Evolutionary conservation across 2,797 vertebrate species (phyloP).

Genomic region (Acanthopagrus latus): DNA sequence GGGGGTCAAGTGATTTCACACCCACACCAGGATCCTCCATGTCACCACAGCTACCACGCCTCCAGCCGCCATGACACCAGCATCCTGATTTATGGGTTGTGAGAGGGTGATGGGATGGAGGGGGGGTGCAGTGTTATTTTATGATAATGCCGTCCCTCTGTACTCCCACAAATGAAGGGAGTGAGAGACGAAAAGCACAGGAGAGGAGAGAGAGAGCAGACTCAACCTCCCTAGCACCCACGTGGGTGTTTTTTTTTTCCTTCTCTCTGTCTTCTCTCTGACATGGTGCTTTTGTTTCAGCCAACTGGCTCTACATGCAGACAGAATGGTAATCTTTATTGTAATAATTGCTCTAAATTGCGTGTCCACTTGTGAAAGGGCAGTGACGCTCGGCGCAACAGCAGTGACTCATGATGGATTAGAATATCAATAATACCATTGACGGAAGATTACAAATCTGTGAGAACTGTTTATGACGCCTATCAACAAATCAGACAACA

Average conservation of each 20-base stretch:
- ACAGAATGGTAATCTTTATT: conserved; percentile 62
- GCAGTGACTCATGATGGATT: conserved; percentile 53
- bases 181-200: conserved; percentile 54
- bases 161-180: conserved; percentile 75
- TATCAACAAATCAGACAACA: conserved; percentile 48
- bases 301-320: conserved; percentile 58
- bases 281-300: conserved; percentile 70
- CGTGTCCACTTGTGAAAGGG: conserved; percentile 63
- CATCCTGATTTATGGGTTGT: conserved; percentile 97
- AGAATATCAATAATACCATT: conserved; percentile 64
- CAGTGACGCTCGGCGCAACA: conserved; percentile 37
- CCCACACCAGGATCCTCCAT: conserved; percentile 93
- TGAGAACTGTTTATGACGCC: conserved; percentile 51
- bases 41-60: conserved; percentile 92
- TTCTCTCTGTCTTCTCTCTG: conserved; percentile 42
- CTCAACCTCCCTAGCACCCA: conserved; percentile 54
- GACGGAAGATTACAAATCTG: conserved; percentile 56
- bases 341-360: conserved; percentile 69
- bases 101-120: conserved; percentile 82
- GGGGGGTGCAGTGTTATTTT: conserved; percentile 86
- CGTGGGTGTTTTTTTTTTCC: conserved; percentile 47
- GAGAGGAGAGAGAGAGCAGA: conserved; percentile 56
- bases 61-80: conserved; percentile 96
- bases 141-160: conserved; percentile 92
- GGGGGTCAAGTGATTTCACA: conserved; percentile 99